Evolutionary conservation across 2,113 vertebrate species (phyloP).

Genomic region (Serilophus lunatus): DNA sequence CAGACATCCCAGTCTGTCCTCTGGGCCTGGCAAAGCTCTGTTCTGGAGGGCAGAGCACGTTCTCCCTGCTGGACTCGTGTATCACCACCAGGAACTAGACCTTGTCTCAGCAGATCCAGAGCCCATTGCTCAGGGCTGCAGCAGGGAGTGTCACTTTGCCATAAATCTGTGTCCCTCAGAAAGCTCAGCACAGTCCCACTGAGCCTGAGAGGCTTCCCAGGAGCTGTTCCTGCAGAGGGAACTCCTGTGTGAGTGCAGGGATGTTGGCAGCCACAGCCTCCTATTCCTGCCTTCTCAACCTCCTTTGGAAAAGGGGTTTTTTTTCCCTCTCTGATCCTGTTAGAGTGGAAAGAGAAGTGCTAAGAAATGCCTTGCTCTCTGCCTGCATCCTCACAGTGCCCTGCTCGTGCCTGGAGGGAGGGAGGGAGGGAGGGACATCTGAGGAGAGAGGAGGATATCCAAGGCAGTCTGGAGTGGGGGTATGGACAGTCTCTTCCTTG

Average conservation of each 20-base stretch:
- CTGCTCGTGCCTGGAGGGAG: not conserved
- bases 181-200: not conserved
- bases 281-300: not conserved
- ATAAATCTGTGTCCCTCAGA: not conserved
- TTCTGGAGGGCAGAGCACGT: not conserved
- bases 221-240: too few species aligned
- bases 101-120: not conserved
- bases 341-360: not conserved
- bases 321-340: not conserved
- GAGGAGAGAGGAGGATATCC: not conserved
- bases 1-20: rapidly evolving
- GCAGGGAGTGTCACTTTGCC: not conserved
- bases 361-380: not conserved
- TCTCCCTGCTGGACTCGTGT: not conserved
- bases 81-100: not conserved
- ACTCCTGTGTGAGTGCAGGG: not conserved
- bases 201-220: not conserved
- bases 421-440: too few species aligned
- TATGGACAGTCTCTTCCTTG: not conserved
- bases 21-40: not conserved
- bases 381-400: not conserved
- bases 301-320: not conserved
- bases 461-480: not conserved
- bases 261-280: not conserved
- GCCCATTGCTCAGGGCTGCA: not conserved